Base-by-base conservation (phyloP, 2,888 invertebrate species). In the Mylabris sibirica region DNA sequence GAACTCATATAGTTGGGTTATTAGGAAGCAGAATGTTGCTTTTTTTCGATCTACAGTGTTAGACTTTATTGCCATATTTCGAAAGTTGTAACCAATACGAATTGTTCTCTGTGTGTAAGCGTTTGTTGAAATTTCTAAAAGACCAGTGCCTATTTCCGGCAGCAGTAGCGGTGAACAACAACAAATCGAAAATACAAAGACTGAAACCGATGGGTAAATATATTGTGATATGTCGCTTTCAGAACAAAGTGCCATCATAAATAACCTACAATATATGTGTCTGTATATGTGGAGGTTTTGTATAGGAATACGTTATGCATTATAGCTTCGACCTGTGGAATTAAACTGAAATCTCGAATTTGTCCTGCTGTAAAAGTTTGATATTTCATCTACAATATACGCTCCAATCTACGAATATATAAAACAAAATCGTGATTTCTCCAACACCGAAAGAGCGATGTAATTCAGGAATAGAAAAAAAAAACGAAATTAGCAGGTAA, bases 231-330 rank as follows among this genome's bases (percentile, higher is more conserved):
- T 24, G 57, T 57, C 14, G 24, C 24, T 57, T 57, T 57, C 57
- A 57, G 57, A 12, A 24, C 57, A 57, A 57, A 57, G 57, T 57
- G 57, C 24, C 57, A 5, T 24, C 24, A 57, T 57, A 57, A 57
- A 57, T 57, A 57, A 12, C 14, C 57, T 11, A 20, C 1, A 12
- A 2, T 12, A 3, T 17, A 9, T 6, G 17, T 57, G 57, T 57
- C n/a, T n/a, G n/a, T n/a, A n/a, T n/a, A n/a, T n/a, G 24, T 22
- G 24, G 11, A 22, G 12, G 35, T 30, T 30, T 30, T 35, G 11
- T 35, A 35, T 14, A 38, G 20, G 49, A 8, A 17, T 49, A 49
- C 17, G 44, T 17, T 30, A 17, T 44, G 17, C 44, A 44, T 49
- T 49, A 9, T 49, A 49, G 20, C 30, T 8, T 30, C 20, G 49